phyloP scores from a whole-genome alignment of 2,113 vertebrate species.

The Pan paniscus region DNA sequence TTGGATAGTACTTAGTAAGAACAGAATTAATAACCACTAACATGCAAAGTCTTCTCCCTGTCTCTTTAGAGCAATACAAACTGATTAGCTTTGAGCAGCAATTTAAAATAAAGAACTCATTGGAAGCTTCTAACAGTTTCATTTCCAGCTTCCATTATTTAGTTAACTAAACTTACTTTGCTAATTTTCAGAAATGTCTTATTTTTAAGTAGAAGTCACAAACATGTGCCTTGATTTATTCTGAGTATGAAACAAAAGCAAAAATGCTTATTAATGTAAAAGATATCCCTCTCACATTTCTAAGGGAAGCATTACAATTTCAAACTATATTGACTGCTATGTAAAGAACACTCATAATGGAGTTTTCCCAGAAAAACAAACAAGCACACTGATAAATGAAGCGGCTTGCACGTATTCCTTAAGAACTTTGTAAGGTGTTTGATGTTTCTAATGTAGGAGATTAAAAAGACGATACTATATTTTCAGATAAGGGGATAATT shows the following conservation, averaged over 20 bases:
- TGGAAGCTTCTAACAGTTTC: slow-evolving; percentile 27
- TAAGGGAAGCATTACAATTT: not conserved
- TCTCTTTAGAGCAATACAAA: slow-evolving; percentile 48
- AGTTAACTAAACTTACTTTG: slow-evolving; percentile 57
- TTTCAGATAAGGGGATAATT: not conserved
- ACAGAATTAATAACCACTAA: slow-evolving; percentile 42
- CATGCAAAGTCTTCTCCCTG: not conserved
- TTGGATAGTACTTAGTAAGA: not conserved
- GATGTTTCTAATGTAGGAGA: not conserved
- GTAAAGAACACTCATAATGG: not conserved
- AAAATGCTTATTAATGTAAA: not conserved
- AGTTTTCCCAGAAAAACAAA: slow-evolving; percentile 8
- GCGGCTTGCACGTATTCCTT: not conserved
- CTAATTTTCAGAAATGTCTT: slow-evolving; percentile 57
- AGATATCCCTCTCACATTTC: not conserved
- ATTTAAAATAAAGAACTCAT: slow-evolving; percentile 54
- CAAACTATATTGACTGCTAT: not conserved
- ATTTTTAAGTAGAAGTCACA: slow-evolving; percentile 64
- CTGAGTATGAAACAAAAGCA: not conserved
- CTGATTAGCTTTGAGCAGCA: slow-evolving; percentile 16
- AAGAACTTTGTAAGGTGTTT: not conserved
- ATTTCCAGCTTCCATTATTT: slow-evolving; percentile 57
- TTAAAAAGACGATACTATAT: not conserved
- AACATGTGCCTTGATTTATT: slow-evolving; percentile 42
- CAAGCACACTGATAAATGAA: not conserved